Percentiles rank a stretch among this genome's conserved stretches.
phyloP scores from a whole-genome alignment of 2,888 invertebrate species.

The Synanthedon myopaeformis region DNA sequence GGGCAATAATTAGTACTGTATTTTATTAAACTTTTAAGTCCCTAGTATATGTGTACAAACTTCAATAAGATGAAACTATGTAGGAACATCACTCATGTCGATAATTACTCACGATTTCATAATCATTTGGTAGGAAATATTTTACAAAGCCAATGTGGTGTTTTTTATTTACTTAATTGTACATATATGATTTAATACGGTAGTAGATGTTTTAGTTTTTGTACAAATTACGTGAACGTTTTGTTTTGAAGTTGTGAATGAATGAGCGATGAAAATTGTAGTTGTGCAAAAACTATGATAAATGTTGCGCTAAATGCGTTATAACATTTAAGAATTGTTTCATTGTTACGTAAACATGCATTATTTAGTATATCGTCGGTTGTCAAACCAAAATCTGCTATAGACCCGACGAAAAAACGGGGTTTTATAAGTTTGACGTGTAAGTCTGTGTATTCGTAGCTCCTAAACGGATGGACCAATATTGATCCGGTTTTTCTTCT shows the following conservation, averaged over 20 bases:
- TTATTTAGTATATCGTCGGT: too few relatives aligned
- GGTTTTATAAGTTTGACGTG: too few relatives aligned
- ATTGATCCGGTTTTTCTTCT: too few relatives aligned
- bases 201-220: background rate
- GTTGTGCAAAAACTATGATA: background rate
- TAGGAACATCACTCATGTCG: conserved; percentile 6
- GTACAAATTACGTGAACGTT: background rate
- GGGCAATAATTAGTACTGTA: background rate
- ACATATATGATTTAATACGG: background rate
- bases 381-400: too few relatives aligned
- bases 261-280: background rate
- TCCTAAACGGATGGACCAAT: too few relatives aligned
- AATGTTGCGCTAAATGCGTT: background rate
- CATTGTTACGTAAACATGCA: background rate
- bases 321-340: background rate
- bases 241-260: background rate
- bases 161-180: background rate
- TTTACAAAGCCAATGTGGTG: conserved; percentile 2
- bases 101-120: conserved; percentile 7
- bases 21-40: background rate
- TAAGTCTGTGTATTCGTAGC: too few relatives aligned
- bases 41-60: background rate
- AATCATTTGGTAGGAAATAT: conserved; percentile 9
- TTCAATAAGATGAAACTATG: background rate
- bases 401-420: too few relatives aligned